Conservation (phyloP, 2,888 invertebrate genomes). For the Actias luna region DNA sequence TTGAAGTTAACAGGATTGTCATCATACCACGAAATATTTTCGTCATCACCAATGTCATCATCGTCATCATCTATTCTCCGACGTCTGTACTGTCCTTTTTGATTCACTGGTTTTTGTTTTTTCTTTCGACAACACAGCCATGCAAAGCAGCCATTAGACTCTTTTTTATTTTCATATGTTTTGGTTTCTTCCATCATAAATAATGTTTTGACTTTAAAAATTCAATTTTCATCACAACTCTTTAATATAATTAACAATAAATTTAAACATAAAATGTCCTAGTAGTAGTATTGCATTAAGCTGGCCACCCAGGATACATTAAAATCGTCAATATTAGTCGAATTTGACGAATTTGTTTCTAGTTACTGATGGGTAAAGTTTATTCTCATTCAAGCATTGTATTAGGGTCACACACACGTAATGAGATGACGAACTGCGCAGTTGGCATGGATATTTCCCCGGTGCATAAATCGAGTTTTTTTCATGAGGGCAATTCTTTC, state of each 20-base stretch:
- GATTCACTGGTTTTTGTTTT: neutral
- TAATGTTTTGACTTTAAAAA: neutral
- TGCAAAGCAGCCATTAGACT: neutral
- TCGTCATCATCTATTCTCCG: neutral
- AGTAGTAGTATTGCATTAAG: neutral
- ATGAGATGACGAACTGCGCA: neutral
- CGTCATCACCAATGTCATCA: neutral
- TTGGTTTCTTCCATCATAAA: neutral
- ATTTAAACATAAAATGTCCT: neutral
- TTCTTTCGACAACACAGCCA: constrained; percentile 3
- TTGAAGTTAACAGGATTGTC: neutral
- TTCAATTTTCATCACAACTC: neutral
- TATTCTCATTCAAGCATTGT: neutral
- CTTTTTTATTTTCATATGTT: neutral
- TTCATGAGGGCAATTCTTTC: neutral
- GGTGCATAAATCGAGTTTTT: neutral
- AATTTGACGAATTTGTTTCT: neutral
- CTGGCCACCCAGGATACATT: neutral
- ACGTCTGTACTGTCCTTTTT: neutral
- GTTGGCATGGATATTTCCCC: neutral
- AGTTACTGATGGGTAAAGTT: neutral
- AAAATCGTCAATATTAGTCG: neutral
- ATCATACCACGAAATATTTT: neutral
- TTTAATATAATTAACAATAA: neutral
- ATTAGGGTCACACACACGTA: neutral